Evolutionary conservation across 2,888 invertebrate genomes (phyloP), one percentile per base, ranked within the genome.

Genomic region (Drosophila anceps): DNA sequence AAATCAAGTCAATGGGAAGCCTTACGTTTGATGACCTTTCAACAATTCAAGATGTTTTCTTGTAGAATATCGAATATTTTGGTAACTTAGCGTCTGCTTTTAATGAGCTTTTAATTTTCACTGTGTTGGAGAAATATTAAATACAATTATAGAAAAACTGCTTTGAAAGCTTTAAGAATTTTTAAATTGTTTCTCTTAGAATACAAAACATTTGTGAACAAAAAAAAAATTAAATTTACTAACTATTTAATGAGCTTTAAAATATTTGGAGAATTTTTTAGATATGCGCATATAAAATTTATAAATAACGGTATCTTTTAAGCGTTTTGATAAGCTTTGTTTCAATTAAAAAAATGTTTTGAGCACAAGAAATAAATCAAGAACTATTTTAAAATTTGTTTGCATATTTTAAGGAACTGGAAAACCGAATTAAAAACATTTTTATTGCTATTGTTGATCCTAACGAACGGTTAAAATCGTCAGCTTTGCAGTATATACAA

Each of bases 321-420:
- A 50, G 12, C 29, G 5, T 20, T 46, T 27, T 15, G 27, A 4
- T 9, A 15, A 24, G 15, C 43, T 20, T 43, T 18, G 9, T n/a
- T n/a, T 43, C 41, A 43, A 20, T 43, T 43, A 18, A 20, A 9
- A 20, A 13, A 12, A 13, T 13, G 9, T 20, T 20, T 43, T 12
- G 43, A 43, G 43, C 43, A 1, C 20, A 12, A 20, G 20, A 20
- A 43, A 9, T 18, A 12, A 31, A 33, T 4, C 9, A 12, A 1
- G 20, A 50, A 20, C 18, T 50, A 50, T 33, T 13, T 33, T 0
- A 13, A 50, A 18, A 33, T 20, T 50, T 33, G 18, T 20, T 33
- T 50, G 12, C 13, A 50, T 50, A 33, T 50, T 50, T 78, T 76
- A 72, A 87, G 84, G 88, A 87, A 87, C 83, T 82, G 78, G 69